Evolutionary conservation across 2,888 invertebrate genomes (phyloP), one percentile per base, ranked within the genome.

Genomic region (Zaprionus bogoriensis): DNA sequence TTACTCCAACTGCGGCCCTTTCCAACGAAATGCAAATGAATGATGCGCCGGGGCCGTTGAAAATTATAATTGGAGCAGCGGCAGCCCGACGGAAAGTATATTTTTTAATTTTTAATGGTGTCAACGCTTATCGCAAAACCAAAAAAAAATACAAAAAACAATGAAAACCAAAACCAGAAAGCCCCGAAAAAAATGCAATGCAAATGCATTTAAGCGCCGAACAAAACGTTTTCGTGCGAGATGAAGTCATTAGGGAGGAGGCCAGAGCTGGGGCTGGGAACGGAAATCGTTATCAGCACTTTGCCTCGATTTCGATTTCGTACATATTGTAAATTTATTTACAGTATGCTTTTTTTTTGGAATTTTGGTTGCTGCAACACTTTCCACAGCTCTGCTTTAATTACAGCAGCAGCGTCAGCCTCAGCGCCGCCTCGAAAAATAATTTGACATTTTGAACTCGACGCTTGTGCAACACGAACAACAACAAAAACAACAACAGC

Each of bases 271-370:
- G 47, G 47, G 52, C 9, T 19, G 19, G 19, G 60, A 83, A 66
- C 85, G 83, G 83, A 83, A 83, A 83, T 85, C 74, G 83, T 83
- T 83, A 83, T 85, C 83, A 83, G 85, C 82, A 85, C 83, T 85
- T 85, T 81, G 71, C 36, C 57, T 77, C 75, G 81, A 86, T 74
- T 81, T 77, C 67, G 64, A 67, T 67, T 65, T 62, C 48, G 28
- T 69, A 65, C 62, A 59, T 67, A 59, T 70, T 76, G 51, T 61
- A 59, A 44, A 58, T 53, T 50, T 47, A 62, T 55, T 46, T 54
- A 63, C 48, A 32, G 45, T 10, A 62, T 55, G 46, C 17, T 39
- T 58, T 28, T 25, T 30, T n/a, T 25, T 17, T 20, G 3, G n/a
- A 12, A 20, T 41, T n/a, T 42, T 44, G 4, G 20, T 81, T 74